Conservation (phyloP, 2,888 invertebrate genomes). For the Melinopterus prodromus region DNA sequence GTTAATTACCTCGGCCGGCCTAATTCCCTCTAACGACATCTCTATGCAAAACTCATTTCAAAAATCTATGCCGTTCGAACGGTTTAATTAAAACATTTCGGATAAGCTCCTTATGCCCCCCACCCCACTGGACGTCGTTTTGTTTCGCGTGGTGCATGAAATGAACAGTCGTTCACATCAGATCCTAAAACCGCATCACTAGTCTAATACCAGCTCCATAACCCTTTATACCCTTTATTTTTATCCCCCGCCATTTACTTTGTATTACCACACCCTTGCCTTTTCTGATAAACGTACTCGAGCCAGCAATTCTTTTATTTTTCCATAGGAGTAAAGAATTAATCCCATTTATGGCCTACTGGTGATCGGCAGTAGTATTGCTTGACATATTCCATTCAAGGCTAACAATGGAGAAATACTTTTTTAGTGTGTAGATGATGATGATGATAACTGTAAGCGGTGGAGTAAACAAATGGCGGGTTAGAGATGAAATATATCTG, state of each 20-base stretch:
- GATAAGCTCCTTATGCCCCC: slow-evolving; percentile 41
- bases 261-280: too few relatives aligned
- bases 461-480: background rate
- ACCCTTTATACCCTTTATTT: background rate
- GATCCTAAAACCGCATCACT: background rate
- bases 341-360: too few relatives aligned
- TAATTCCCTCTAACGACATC: slow-evolving; percentile 60
- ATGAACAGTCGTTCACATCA: background rate
- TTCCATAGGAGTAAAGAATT: too few relatives aligned
- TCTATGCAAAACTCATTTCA: slow-evolving; percentile 56
- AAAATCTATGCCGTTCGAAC: slow-evolving; percentile 40
- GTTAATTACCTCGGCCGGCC: slow-evolving; percentile 59
- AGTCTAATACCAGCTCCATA: background rate
- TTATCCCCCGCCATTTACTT: background rate
- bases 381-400: too few relatives aligned
- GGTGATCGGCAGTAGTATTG: too few relatives aligned
- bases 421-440: background rate
- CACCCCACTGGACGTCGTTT: background rate
- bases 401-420: too few relatives aligned
- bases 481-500: slow-evolving; percentile 7
- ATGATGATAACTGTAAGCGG: background rate
- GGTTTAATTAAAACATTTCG: slow-evolving; percentile 44
- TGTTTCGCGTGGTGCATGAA: background rate
- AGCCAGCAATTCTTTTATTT: too few relatives aligned
- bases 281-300: too few relatives aligned